Base-by-base conservation (phyloP, 2,888 invertebrate species). In the Cinara cedri region DNA sequence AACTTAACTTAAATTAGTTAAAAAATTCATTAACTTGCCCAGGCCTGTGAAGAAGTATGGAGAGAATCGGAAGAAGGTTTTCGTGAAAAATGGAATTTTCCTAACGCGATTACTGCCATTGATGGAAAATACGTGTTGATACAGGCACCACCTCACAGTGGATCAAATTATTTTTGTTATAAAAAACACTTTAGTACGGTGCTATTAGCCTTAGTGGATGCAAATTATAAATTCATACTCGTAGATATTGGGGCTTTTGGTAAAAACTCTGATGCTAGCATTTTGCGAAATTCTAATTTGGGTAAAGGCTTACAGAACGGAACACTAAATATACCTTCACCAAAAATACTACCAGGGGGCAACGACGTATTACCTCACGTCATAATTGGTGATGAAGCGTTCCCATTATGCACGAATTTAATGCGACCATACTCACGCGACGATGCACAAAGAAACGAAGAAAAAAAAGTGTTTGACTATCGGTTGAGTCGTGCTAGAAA, bases 401-500 rank as follows among this genome's bases (percentile, higher is more conserved):
- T 62, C 62, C 62, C 62, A 62, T 62, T 34, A n/a, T 16, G 62
- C 62, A 62, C 34, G 34, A 34, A 62, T 62, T 62, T 62, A 10
- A 62, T 62, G 62, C 62, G 62, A 62, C 62, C 62, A 62, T 62
- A 62, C 34, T n/a, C 62, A 62, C 62, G 62, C n/a, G 62, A 62
- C 34, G 34, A 62, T 16, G 34, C 62, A 62, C 62, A 34, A 62
- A 62, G 62, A 62, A 62, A 62, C 10, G 62, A 62, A 34, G 62
- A n/a, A 34, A 62, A 62, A 62, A 62, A 60, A 26, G 60, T 60
- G 26, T 62, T 62, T 34, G 34, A 62, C 34, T 62, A 62, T 62
- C 62, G 62, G 26, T 62, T 62, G 62, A 62, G 62, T 34, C 62
- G 62, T 62, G 62, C 34, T 16, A 34, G 62, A 62, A 62, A 62